Evolutionary conservation across 2,113 vertebrate species (phyloP), one percentile per base, ranked within the genome.

Genomic region (Pandion haliaetus): DNA sequence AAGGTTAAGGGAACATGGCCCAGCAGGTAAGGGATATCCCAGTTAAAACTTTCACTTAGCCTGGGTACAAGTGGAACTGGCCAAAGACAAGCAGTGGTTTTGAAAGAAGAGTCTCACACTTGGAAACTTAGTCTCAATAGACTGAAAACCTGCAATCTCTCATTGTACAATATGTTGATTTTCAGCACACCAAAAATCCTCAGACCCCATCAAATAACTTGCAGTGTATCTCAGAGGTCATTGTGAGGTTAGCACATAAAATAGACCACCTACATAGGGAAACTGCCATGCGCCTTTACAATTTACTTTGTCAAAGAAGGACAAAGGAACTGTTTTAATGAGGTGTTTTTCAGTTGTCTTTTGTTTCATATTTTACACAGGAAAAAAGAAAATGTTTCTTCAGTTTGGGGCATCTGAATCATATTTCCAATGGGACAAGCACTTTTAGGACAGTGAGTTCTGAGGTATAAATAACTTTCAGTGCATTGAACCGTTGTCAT

Each of bases 351-450:
- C 86, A 81, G 74, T 98, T 96, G 73, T 97, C 95, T 97, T 98
- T 98, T 98, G 98, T 98, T 98, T 98, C 91, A 86, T 95, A 92
- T 96, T 98, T 98, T 97, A 97, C 93, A 98, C 98, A 98, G 98
- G 98, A 98, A 98, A 98, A 98, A 90, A 97, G 98, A 98, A 98
- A 98, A 98, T 97, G 47, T 98, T 98, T 98, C 93, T 97, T 98
- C 89, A 96, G 92, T 97, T 98, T 72, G 49, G 91, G 97, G 96
- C 78, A 95, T 98, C 96, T 98, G 98, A 98, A 98, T 98, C 98
- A 98, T 98, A 98, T 97, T 98, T 99, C 98, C 98, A 98, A 81
- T 90, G 97, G 98, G 98, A 98, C 97, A 93, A 91, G 92, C 97
- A 98, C 93, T 97, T 97, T 96, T 84, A 98, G 98, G 97, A 98